Conservation (phyloP, 2,888 invertebrate species). For the Notocelia uddmanniana region DNA sequence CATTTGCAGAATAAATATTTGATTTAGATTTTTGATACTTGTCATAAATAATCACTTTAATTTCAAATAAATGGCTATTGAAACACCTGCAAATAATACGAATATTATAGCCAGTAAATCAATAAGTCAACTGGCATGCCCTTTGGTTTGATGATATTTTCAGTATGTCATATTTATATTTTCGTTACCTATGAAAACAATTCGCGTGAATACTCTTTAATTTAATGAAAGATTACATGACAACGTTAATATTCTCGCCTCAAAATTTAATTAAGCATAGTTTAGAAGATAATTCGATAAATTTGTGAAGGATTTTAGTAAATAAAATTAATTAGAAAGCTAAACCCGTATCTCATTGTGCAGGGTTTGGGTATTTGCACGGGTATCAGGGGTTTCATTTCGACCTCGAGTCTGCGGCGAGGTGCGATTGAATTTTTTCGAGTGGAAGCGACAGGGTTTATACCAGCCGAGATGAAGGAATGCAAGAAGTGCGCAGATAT, state of each 20-base stretch:
- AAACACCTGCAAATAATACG: background rate
- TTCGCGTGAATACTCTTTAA: background rate
- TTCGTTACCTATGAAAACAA: background rate
- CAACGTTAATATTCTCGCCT: slow-evolving; percentile 4
- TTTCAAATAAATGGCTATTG: background rate
- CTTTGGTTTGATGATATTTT: background rate
- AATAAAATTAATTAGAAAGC: slow-evolving; percentile 66
- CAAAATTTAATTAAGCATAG: slow-evolving; percentile 34
- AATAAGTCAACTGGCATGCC: background rate
- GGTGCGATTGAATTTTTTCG: slow-evolving; percentile 83
- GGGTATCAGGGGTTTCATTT: slow-evolving; percentile 78
- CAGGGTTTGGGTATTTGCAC: slow-evolving; percentile 70
- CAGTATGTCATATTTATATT: background rate
- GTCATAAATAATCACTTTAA: too few relatives aligned
- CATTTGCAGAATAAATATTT: too few relatives aligned
- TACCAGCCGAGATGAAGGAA: slow-evolving; percentile 48
- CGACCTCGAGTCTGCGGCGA: slow-evolving; percentile 70
- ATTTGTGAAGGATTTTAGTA: slow-evolving; percentile 38
- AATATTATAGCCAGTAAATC: background rate
- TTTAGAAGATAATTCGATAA: slow-evolving; percentile 7
- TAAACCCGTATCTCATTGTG: slow-evolving; percentile 70
- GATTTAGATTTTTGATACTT: too few relatives aligned
- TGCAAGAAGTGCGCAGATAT: slow-evolving; percentile 51
- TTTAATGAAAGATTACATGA: slow-evolving; percentile 1
- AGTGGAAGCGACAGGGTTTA: slow-evolving; percentile 81